These are phyloP conservation scores for Chionoecetes opilio DNA, from an alignment of 1,140 invertebrate genomes.

Conservation along the genomic window DNA sequence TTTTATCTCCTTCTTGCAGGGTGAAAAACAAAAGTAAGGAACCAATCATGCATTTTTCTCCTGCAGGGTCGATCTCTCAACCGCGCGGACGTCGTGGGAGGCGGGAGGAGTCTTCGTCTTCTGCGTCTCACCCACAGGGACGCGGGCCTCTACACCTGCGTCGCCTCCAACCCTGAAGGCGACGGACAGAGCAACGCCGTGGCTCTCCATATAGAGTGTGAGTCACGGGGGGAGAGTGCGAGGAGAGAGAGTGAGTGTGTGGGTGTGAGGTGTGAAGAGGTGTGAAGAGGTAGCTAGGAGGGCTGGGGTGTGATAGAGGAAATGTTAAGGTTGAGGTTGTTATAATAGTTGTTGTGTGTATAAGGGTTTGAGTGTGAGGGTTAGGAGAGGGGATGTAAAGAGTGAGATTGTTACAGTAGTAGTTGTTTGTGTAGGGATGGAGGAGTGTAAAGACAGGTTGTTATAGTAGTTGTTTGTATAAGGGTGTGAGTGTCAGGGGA, in stretches of 20 bases:
- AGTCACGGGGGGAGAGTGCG: not conserved
- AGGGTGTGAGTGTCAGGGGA: not conserved
- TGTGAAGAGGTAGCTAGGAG: not conserved
- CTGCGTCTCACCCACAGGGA: conserved; percentile 45
- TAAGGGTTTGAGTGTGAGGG: not conserved
- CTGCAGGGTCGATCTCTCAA: conserved; percentile 50
- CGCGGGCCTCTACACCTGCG: conserved; percentile 67
- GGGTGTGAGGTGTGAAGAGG: not conserved
- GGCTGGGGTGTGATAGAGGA: not conserved
- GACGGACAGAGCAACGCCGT: conserved; percentile 68
- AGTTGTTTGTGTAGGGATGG: not conserved
- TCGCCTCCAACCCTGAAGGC: conserved; percentile 62
- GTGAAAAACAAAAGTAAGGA: too few species aligned
- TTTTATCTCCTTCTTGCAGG: too few species aligned
- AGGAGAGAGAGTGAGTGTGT: not conserved
- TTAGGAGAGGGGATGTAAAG: not conserved
- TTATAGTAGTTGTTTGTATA: not conserved
- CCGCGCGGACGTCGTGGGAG: conserved; percentile 9
- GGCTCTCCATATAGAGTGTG: conserved; percentile 61
- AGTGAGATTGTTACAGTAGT: not conserved
- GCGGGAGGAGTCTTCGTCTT: conserved; percentile 51
- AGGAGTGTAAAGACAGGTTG: not conserved
- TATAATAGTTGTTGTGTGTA: not conserved
- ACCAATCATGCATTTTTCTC: not conserved
- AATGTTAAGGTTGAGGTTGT: not conserved